Percentiles rank a stretch among this genome's conserved stretches.
Evolutionary conservation across 1,140 invertebrate species (phyloP).

Genomic region (Spodoptera frugiperda): DNA sequence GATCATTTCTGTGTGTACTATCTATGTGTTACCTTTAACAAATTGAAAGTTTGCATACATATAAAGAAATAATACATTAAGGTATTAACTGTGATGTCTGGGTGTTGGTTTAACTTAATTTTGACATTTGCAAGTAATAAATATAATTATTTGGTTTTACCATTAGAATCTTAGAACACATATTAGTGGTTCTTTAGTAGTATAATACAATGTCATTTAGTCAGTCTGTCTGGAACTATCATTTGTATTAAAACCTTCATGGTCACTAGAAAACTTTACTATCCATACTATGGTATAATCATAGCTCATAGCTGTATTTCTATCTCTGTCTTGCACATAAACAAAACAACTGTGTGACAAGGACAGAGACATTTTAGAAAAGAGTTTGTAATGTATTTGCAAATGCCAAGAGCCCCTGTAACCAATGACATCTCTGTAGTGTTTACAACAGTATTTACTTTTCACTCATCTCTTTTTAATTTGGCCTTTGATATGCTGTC

Average conservation of each 20-base stretch:
- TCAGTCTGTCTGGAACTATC: too few relatives aligned
- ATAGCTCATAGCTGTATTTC: too few relatives aligned
- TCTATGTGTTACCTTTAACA: slow-evolving; percentile 31
- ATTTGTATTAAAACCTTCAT: too few relatives aligned
- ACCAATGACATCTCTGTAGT: slow-evolving; percentile 80
- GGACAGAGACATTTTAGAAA: background rate
- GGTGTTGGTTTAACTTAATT: slow-evolving; percentile 75
- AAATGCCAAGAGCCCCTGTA: slow-evolving; percentile 69
- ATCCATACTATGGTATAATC: too few relatives aligned
- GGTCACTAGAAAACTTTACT: too few relatives aligned
- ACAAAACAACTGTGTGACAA: too few relatives aligned
- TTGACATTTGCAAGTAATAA: slow-evolving; percentile 77
- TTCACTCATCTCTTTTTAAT: slow-evolving; percentile 68
- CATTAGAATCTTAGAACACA: background rate
- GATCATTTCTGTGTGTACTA: slow-evolving; percentile 40
- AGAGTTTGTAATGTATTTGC: slow-evolving; percentile 66
- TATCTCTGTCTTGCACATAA: too few relatives aligned
- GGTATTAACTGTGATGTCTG: slow-evolving; percentile 76
- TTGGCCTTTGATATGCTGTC: slow-evolving; percentile 62
- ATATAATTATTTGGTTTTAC: slow-evolving; percentile 40
- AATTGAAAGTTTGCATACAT: slow-evolving; percentile 67
- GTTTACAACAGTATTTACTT: slow-evolving; percentile 82
- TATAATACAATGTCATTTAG: too few relatives aligned
- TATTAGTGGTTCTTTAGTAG: too few relatives aligned
- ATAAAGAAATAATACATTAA: slow-evolving; percentile 22